Percentiles rank a stretch among this genome's conserved stretches.
Evolutionary conservation across 1,140 invertebrate species (phyloP).

Genomic region (Drusus annulatus): DNA sequence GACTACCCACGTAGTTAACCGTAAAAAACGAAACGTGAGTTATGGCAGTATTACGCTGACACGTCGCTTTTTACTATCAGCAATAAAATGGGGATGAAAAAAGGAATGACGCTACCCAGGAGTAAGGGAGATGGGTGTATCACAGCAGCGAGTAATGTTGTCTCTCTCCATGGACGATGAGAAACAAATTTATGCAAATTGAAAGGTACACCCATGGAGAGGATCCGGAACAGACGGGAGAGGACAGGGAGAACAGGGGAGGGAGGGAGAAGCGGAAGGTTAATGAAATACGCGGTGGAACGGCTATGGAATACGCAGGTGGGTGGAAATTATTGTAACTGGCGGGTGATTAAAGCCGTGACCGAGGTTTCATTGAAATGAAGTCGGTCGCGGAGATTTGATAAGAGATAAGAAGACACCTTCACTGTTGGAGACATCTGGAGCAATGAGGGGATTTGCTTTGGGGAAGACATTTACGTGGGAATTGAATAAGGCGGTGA

Average conservation of each 20-base stretch:
- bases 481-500: neutral
- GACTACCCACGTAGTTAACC: conserved; percentile 39
- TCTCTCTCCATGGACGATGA: conserved; percentile 44
- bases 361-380: neutral
- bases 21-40: conserved; percentile 49
- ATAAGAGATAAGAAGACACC: neutral
- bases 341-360: neutral
- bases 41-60: conserved; percentile 54
- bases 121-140: neutral
- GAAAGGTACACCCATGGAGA: conserved; percentile 55
- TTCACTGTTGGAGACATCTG: neutral
- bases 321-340: conserved; percentile 5
- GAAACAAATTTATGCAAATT: conserved; percentile 58
- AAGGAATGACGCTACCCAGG: conserved; percentile 29
- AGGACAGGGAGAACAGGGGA: conserved; percentile 18
- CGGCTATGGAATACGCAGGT: conserved; percentile 26
- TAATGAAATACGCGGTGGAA: conserved; percentile 49
- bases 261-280: neutral
- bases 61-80: conserved; percentile 54
- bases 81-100: conserved; percentile 51
- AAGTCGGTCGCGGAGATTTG: neutral
- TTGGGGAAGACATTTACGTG: neutral
- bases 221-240: conserved; percentile 19
- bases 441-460: neutral
- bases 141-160: neutral